Evolutionary conservation across 1,140 invertebrate genomes (phyloP), one percentile per base, ranked within the genome.

Genomic region (Acarapis woodi): DNA sequence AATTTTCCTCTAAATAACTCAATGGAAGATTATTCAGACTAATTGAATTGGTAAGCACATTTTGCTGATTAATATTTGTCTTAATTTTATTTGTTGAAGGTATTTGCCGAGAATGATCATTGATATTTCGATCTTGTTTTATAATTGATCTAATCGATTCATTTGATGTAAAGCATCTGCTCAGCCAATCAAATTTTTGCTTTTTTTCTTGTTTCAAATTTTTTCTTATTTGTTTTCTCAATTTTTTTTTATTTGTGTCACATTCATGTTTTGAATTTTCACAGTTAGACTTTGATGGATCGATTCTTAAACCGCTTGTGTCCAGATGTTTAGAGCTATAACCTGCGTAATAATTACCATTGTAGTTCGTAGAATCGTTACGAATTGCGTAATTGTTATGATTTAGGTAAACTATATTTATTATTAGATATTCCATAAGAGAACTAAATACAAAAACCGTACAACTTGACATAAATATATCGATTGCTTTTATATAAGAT

Each of bases 401-500:
- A 32, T n/a, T n/a, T n/a, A 32, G 20, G 29, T 37, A 5, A 30
- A 19, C 19, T 53, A 83, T 79, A 48, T 83, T 83, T 2, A 85
- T 76, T 42, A 85, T 54, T 47, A 77, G 82, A 52, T 83, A 85
- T 53, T 85, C 79, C 79, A 85, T 83, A 24, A 85, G 53, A 3
- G 79, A 78, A 68, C 82, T 73, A 51, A 85, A 85, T 47, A 85
- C 79, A 56, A 85, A 79, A 23, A 48, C 24, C 0, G 47, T 48
- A 34, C 47, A 48, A 4, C 25, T 31, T 10, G 43, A 41, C 47
- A 48, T 48, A 36, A 48, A 48, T 12, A 48, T 45, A 25, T 48
- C 47, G 24, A 48, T 45, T 35, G 54, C 52, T 39, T 83, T 83
- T 6, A 82, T 53, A 51, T 83, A 85, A 0, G 77, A 82, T 1